Evolutionary conservation across 2,888 invertebrate genomes (phyloP).

Genomic region (Rhimphoctona megacephalus): DNA sequence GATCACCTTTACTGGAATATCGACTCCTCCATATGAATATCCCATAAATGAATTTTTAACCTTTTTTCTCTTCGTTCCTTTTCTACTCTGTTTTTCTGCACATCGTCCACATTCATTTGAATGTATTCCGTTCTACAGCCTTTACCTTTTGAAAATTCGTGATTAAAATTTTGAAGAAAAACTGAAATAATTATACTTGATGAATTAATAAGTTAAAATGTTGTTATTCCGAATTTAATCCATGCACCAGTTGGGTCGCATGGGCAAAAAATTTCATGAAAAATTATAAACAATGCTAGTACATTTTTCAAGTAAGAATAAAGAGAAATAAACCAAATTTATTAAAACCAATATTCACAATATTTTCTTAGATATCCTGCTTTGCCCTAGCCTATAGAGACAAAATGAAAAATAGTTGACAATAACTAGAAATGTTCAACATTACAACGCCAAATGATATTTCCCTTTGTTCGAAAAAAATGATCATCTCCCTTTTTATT

Average conservation of each 20-base stretch:
- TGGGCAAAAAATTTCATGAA: too few species aligned
- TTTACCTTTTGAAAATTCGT: background rate
- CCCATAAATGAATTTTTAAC: slow-evolving; percentile 2
- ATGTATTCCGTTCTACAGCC: background rate
- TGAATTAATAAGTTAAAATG: too few species aligned
- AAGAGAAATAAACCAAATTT: background rate
- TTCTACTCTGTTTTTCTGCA: background rate
- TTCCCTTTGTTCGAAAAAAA: background rate
- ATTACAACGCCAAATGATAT: background rate
- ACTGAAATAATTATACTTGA: too few species aligned
- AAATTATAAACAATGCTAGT: too few species aligned
- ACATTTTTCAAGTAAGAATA: too few species aligned
- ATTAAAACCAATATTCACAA: background rate
- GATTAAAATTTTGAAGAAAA: background rate
- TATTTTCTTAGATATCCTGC: background rate
- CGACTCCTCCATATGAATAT: slow-evolving; percentile 30
- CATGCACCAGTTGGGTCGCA: too few species aligned
- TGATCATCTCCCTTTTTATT: background rate
- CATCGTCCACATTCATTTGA: background rate
- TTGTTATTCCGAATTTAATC: too few species aligned
- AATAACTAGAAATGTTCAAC: background rate
- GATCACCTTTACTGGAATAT: slow-evolving; percentile 59
- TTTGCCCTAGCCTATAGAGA: background rate
- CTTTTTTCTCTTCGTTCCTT: background rate
- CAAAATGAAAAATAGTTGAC: background rate